Conservation (phyloP, 1,140 invertebrate genomes). For the Panagrolaimus sp. region DNA sequence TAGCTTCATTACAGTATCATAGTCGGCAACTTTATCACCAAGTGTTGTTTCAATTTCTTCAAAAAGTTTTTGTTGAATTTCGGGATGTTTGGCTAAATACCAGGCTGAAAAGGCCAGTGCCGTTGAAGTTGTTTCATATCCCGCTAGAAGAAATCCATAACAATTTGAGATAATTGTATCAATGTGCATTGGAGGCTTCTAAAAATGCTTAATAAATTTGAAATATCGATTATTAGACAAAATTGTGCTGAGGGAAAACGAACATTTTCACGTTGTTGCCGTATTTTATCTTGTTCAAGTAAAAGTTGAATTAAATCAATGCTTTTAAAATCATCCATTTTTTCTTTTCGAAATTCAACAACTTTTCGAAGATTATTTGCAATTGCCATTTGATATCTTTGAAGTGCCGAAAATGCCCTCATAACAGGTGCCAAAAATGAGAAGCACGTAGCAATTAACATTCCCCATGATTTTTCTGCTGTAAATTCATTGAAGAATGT, state of each 20-base stretch:
- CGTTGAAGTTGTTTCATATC: constrained; percentile 61
- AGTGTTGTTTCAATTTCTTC: constrained; percentile 52
- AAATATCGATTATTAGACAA: no score
- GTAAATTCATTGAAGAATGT: constrained; percentile 17
- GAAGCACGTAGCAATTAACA: not conserved
- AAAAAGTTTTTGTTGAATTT: constrained; percentile 59
- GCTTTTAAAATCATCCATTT: not conserved
- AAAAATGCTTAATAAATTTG: no score
- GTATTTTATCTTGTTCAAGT: constrained; percentile 11
- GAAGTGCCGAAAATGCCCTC: not conserved
- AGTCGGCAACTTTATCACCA: constrained; percentile 25
- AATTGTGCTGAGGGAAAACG: no score
- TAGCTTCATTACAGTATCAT: constrained; percentile 49
- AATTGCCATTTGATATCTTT: not conserved
- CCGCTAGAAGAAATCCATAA: constrained; percentile 60
- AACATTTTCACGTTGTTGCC: not conserved
- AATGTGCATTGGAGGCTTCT: constrained; percentile 11
- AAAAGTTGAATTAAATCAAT: constrained; percentile 14
- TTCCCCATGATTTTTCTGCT: not conserved
- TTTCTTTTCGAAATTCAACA: not conserved
- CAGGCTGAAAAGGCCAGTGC: constrained; percentile 59
- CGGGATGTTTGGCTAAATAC: constrained; percentile 59
- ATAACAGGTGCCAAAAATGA: not conserved
- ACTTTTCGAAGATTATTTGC: not conserved
- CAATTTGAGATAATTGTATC: constrained; percentile 25